These are phyloP conservation scores for Chiridota heheva DNA, from an alignment of 35 echinoderm and acorn worm species.

Conservation along the genomic window DNA sequence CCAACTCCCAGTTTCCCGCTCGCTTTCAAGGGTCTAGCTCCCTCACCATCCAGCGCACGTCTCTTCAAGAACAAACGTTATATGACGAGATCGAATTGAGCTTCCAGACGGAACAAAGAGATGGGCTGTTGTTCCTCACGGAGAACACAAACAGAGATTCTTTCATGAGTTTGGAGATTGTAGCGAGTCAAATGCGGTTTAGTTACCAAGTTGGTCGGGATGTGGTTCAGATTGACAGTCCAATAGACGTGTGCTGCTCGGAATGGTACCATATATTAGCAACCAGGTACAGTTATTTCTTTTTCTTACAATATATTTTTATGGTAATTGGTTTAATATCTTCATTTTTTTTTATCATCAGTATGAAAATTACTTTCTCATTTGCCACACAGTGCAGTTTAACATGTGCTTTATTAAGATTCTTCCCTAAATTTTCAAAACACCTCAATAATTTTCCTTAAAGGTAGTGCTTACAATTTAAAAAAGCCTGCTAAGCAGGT, in stretches of 20 bases:
- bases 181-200: constrained; percentile 63
- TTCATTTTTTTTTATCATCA: not conserved
- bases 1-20: constrained; percentile 80
- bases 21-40: constrained; percentile 68
- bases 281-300: constrained; percentile 92
- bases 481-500: no score
- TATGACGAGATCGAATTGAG: constrained; percentile 69
- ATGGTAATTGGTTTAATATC: not conserved
- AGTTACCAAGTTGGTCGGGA: constrained; percentile 66
- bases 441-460: no score
- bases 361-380: not conserved
- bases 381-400: not conserved
- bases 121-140: constrained; percentile 79
- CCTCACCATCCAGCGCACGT: constrained; percentile 34
- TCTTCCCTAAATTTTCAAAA: no score
- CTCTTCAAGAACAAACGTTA: not conserved
- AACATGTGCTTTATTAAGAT: not conserved
- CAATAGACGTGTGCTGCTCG: constrained; percentile 88
- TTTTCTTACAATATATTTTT: not conserved
- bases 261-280: constrained; percentile 85
- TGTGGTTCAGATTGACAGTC: constrained; percentile 75
- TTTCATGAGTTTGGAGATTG: constrained; percentile 78
- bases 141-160: constrained; percentile 52
- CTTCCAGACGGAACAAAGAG: constrained; percentile 67
- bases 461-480: no score